These are phyloP conservation scores for Lontra canadensis DNA, from an alignment of 2,113 vertebrate species.

Conservation along the genomic window DNA sequence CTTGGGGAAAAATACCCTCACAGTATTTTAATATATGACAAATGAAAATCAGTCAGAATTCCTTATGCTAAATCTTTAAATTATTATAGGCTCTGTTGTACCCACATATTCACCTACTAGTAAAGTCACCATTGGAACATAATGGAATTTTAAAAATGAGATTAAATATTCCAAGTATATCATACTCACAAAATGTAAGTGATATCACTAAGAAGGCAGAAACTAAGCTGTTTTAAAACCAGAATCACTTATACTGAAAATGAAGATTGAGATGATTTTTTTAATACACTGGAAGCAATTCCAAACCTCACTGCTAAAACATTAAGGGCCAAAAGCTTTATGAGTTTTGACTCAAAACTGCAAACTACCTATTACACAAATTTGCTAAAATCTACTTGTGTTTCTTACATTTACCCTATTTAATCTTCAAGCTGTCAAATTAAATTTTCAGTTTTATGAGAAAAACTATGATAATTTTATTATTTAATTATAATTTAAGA, in stretches of 20 bases:
- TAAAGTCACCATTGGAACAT: neutral
- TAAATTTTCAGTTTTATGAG: conserved; percentile 10
- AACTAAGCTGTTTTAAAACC: conserved; percentile 5
- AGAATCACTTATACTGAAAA: neutral
- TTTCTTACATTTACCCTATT: neutral
- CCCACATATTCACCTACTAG: neutral
- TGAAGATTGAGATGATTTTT: neutral
- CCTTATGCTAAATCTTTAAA: neutral
- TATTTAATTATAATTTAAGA: neutral
- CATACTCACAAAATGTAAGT: neutral
- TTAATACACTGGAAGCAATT: neutral
- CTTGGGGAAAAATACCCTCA: neutral
- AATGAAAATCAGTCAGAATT: neutral
- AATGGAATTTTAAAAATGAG: neutral
- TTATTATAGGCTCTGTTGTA: neutral
- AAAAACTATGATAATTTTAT: neutral
- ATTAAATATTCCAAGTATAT: neutral
- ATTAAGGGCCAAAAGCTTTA: neutral
- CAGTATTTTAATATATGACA: neutral
- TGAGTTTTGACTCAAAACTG: neutral
- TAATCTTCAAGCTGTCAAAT: conserved; percentile 20
- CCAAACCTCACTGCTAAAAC: neutral
- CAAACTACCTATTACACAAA: neutral
- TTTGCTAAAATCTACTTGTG: neutral
- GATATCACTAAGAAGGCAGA: neutral